Evolutionary conservation across 2,797 vertebrate species (phyloP).

Genomic region (Varecia variegata): DNA sequence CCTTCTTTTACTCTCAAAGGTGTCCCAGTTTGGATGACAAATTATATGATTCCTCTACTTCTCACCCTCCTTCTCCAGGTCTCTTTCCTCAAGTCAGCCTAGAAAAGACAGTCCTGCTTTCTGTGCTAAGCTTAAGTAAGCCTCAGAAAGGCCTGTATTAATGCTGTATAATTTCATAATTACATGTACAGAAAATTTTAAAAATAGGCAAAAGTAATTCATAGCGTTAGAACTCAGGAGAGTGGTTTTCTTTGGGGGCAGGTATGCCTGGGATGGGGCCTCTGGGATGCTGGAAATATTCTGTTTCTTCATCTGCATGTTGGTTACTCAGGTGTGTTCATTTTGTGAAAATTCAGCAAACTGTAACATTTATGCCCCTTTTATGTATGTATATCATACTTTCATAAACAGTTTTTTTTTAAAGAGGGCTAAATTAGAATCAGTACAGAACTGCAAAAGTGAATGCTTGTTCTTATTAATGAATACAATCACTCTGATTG

Average conservation of each 20-base stretch:
- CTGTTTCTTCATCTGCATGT: not conserved
- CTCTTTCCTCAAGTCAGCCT: not conserved
- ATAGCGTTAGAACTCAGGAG: not conserved
- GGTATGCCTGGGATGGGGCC: not conserved
- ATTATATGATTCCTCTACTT: not conserved
- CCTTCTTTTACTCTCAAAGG: not conserved
- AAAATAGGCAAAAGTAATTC: not conserved
- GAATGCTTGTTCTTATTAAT: not conserved
- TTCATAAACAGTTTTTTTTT: not conserved
- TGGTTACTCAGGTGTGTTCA: not conserved
- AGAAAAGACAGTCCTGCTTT: not conserved
- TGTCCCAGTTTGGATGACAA: slow-evolving; percentile 21
- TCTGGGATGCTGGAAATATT: not conserved
- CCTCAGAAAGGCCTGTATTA: not conserved
- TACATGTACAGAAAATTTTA: not conserved
- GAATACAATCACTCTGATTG: not conserved
- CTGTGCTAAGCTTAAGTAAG: not conserved
- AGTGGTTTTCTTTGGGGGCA: not conserved
- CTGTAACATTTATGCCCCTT: not conserved
- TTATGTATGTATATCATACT: not conserved
- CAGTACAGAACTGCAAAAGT: slow-evolving; percentile 7
- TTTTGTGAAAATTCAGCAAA: slow-evolving; percentile 10
- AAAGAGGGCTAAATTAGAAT: not conserved
- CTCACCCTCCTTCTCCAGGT: not conserved
- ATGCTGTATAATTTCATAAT: not conserved